Evolutionary conservation across 2,888 invertebrate species (phyloP).

Genomic region (Eilema caniola): DNA sequence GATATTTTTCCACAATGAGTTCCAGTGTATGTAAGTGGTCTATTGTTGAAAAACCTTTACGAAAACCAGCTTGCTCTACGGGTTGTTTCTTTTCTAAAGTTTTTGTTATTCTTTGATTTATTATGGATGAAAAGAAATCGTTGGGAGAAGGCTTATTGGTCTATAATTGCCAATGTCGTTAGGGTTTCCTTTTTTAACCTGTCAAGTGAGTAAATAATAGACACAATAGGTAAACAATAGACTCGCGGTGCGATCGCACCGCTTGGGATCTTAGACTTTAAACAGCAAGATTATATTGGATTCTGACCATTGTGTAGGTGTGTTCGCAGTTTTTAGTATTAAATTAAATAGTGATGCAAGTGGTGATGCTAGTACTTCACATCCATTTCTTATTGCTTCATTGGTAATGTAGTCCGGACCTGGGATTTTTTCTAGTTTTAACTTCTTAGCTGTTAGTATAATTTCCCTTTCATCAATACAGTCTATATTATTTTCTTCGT

Average conservation of each 20-base stretch:
- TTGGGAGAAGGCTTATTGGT: background rate
- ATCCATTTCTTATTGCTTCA: conserved; percentile 23
- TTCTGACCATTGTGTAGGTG: conserved; percentile 13
- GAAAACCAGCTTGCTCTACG: no score
- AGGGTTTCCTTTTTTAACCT: no score
- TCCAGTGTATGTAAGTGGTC: no score
- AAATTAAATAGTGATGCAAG: conserved; percentile 27
- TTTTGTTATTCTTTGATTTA: no score
- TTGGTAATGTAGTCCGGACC: conserved; percentile 28
- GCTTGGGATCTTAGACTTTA: no score
- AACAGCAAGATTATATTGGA: background rate
- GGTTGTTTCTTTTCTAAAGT: no score
- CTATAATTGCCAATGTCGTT: background rate
- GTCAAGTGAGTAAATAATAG: no score
- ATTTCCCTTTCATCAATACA: conserved; percentile 5
- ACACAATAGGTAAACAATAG: no score
- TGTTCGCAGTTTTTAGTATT: background rate
- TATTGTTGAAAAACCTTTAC: no score
- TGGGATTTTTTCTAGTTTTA: conserved; percentile 20
- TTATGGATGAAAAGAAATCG: background rate
- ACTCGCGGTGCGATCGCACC: no score
- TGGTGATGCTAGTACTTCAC: conserved; percentile 9
- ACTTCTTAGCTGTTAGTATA: background rate
- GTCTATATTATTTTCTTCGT: background rate
- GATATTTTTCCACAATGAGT: no score